Percentiles rank a stretch among this genome's conserved stretches.
phyloP scores from a whole-genome alignment of 2,113 vertebrate genomes.

The Galeopterus variegatus region DNA sequence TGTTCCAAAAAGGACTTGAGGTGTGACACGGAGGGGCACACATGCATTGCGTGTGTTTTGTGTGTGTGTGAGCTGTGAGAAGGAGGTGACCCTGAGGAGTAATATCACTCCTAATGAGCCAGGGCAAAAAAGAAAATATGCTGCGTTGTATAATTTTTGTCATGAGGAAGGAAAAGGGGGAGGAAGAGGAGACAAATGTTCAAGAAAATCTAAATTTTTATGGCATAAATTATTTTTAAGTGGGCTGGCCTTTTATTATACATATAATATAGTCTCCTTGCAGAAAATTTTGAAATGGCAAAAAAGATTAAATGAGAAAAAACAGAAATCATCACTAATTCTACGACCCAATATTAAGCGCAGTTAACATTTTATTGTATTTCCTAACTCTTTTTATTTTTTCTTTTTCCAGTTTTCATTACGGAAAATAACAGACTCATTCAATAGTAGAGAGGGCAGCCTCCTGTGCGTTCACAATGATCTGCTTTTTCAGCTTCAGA shows the following conservation, averaged over 20 bases:
- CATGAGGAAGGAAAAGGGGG: neutral
- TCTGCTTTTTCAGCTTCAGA: neutral
- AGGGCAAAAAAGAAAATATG: neutral
- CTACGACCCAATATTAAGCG: neutral
- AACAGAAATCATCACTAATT: neutral
- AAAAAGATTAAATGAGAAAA: neutral
- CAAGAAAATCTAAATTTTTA: neutral
- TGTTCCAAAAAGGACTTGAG: neutral
- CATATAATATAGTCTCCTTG: neutral
- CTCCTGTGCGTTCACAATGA: neutral
- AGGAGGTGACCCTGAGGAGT: neutral
- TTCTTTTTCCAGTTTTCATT: neutral
- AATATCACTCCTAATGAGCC: neutral
- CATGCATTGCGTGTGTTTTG: neutral
- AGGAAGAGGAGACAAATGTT: neutral
- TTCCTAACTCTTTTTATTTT: neutral
- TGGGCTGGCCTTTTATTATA: neutral
- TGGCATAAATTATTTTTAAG: neutral
- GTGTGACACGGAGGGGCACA: accelerated
- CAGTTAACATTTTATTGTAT: neutral
- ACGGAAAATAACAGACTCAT: neutral
- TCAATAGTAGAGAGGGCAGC: neutral
- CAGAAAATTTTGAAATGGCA: neutral
- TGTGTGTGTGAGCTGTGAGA: too few relatives aligned
- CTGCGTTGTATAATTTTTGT: neutral